phyloP scores from a whole-genome alignment of 2,797 vertebrate species.

The Sorex maritimensis region DNA sequence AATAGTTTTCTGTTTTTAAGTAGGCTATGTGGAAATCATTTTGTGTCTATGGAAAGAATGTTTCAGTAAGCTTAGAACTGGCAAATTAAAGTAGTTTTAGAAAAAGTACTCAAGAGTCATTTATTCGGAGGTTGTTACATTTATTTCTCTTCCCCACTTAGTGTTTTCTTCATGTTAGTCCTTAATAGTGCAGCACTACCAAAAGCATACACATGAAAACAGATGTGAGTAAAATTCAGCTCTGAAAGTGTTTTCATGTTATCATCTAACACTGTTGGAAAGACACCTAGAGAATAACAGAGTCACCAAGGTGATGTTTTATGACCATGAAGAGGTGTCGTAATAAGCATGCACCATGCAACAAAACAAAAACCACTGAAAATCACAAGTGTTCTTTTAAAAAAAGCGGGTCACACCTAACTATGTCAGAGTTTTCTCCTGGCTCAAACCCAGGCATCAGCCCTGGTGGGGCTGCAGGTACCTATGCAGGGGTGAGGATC shows the following conservation, averaged over 20 bases:
- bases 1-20: background rate
- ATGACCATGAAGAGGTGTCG: background rate
- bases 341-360: background rate
- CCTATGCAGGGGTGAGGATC: too few relatives aligned
- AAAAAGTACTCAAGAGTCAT: conserved; percentile 16
- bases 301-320: background rate
- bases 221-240: conserved; percentile 6
- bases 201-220: conserved; percentile 34
- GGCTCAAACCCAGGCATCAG: too few relatives aligned
- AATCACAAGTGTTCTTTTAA: background rate
- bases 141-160: background rate
- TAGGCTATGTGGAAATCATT: conserved; percentile 24
- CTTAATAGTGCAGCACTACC: background rate
- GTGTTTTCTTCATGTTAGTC: background rate
- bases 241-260: background rate
- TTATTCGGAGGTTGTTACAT: background rate
- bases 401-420: too few relatives aligned
- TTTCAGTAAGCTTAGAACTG: background rate
- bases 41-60: background rate
- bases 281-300: conserved; percentile 23
- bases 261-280: conserved; percentile 1
- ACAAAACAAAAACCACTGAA: background rate
- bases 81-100: background rate
- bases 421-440: too few relatives aligned
- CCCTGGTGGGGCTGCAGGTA: too few relatives aligned